Base-by-base conservation (phyloP, 2,888 invertebrate species). In the Cantharis rufa region DNA sequence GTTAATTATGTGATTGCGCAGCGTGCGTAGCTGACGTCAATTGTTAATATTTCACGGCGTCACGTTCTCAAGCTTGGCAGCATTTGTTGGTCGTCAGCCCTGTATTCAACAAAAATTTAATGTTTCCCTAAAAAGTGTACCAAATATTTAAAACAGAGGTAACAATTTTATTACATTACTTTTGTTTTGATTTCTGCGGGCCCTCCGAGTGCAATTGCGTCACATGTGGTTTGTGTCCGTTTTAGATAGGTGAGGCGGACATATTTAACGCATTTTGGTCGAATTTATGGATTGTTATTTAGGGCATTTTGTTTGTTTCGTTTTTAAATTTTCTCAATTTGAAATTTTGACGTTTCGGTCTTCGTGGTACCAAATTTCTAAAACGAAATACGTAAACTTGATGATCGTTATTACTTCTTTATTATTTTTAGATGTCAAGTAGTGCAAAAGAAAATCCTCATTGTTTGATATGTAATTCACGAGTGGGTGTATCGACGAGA, bases 401-500 rank as follows among this genome's bases (percentile, higher is more conserved):
- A 4, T 69, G 27, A 3, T 27, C 5, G 21, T 68, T 69, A 13
- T 69, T 69, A 28, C 10, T 24, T 28, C 48, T 48, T n/a, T 73
- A 71, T 72, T 80, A 76, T 78, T 85, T 84, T 66, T 80, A 86
- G 84, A 87, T 87, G 87, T 84, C 84, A 69, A 79, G 84, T 18
- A 68, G 32, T 15, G 78, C 77, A 24, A 83, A 82, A 70, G 82
- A 84, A 48, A 86, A 84, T 78, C 84, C 88, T 0, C 88, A 87
- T 74, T 94, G 94, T 83, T 88, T 93, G 68, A 89, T 94, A 68
- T 94, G 94, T 86, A 91, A 92, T 84, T 89, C 88, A 69, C 89
- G 89, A 81, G 88, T 90, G 11, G 90, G 90, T 10, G 89, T 89
- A 5, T 90, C 90, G 1, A 88, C 88, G 24, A 87, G 91, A 78